These are phyloP conservation scores for Philotrypesis tridentata DNA, from an alignment of 1,140 invertebrate genomes.

Conservation along the genomic window DNA sequence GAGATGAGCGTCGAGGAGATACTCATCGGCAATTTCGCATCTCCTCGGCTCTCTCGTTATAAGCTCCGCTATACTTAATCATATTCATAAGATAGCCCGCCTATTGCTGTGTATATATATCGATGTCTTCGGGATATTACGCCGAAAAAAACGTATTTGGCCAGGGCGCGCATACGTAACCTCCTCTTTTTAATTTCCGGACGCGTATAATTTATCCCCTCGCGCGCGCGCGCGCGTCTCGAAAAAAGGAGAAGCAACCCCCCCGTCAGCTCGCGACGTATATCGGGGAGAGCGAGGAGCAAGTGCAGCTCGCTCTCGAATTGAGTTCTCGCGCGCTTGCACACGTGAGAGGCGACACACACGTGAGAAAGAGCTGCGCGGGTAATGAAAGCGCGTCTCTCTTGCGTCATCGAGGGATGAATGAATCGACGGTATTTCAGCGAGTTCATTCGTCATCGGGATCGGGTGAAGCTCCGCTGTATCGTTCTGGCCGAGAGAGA, in stretches of 20 bases:
- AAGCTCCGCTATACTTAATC: slow-evolving; percentile 34
- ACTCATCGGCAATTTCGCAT: slow-evolving; percentile 38
- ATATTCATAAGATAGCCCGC: slow-evolving; percentile 36
- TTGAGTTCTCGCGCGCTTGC: neutral
- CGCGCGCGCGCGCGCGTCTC: too few species aligned
- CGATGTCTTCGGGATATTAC: neutral
- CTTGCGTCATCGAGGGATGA: slow-evolving; percentile 11
- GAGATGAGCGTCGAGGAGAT: neutral
- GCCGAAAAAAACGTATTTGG: slow-evolving; percentile 24
- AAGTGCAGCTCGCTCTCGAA: neutral
- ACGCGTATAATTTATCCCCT: neutral
- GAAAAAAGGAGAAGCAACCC: too few species aligned
- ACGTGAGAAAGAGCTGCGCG: neutral
- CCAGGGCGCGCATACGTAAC: neutral
- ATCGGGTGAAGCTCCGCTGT: too few species aligned
- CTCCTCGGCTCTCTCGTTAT: slow-evolving; percentile 35
- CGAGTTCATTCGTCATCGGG: slow-evolving; percentile 50
- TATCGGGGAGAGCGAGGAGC: too few species aligned
- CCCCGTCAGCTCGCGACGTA: too few species aligned
- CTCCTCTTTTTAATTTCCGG: neutral
- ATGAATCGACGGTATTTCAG: slow-evolving; percentile 40
- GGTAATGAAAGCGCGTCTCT: neutral
- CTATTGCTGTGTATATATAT: slow-evolving; percentile 8
- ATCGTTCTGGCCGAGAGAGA: too few species aligned
- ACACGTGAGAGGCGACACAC: neutral